Percentiles rank a stretch among this genome's conserved stretches.
These are phyloP conservation scores for Plebejus melissa DNA, from an alignment of 2,888 invertebrate species.

Conservation along the genomic window DNA sequence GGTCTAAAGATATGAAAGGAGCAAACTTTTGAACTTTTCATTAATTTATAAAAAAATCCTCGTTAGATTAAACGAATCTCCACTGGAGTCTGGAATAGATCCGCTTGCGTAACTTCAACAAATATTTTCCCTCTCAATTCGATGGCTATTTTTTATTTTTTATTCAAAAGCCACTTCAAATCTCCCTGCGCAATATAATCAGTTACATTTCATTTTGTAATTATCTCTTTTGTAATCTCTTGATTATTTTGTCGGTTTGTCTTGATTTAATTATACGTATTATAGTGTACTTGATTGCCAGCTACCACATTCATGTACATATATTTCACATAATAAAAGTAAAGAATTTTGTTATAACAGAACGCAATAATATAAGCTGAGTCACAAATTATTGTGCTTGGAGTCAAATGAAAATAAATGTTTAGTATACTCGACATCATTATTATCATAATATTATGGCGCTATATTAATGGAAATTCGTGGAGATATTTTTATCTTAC, in stretches of 20 bases:
- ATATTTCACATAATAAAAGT: neutral
- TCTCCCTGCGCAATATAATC: neutral
- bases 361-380: neutral
- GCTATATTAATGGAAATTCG: neutral
- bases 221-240: neutral
- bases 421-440: neutral
- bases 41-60: too few species aligned
- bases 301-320: too few species aligned
- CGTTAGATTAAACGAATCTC: neutral
- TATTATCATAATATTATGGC: neutral
- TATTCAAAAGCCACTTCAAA: neutral
- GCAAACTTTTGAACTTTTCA: too few species aligned
- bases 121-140: neutral
- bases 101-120: neutral
- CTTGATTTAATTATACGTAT: neutral
- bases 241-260: neutral
- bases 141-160: neutral
- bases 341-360: neutral
- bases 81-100: neutral
- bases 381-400: constrained; percentile 1
- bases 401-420: constrained; percentile 13
- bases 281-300: too few species aligned
- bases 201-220: neutral
- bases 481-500: neutral
- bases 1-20: too few species aligned